phyloP scores from a whole-genome alignment of 1,140 invertebrate species.

The Asbolus verrucosus region DNA sequence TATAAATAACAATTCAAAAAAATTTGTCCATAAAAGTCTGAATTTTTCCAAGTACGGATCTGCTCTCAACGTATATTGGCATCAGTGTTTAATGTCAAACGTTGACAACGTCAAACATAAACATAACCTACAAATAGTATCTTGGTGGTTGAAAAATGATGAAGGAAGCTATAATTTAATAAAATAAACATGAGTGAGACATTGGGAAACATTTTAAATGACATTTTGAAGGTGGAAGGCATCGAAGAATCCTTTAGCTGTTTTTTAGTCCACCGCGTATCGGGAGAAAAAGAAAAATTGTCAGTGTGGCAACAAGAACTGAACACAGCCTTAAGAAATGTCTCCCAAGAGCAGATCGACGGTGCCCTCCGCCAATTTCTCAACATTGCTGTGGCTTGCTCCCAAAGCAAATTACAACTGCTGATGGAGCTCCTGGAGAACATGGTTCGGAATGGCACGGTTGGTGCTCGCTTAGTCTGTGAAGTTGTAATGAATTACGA shows the following conservation, averaged over 20 bases:
- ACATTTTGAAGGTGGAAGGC: conserved; percentile 81
- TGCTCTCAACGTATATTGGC: too few species aligned
- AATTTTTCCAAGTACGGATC: too few species aligned
- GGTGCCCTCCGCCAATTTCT: conserved; percentile 78
- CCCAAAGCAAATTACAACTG: conserved; percentile 77
- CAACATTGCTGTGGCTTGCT: conserved; percentile 75
- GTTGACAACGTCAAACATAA: conserved; percentile 7
- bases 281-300: conserved; percentile 75
- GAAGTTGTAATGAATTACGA: conserved; percentile 86
- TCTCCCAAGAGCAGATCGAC: conserved; percentile 78
- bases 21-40: too few species aligned
- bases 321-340: conserved; percentile 66
- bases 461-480: conserved; percentile 82
- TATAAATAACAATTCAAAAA: too few species aligned
- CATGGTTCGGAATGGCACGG: conserved; percentile 75
- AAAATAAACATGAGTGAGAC: conserved; percentile 51
- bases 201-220: conserved; percentile 72
- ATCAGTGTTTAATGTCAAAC: neutral
- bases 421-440: conserved; percentile 79
- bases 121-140: conserved; percentile 4
- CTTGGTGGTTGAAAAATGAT: conserved; percentile 4
- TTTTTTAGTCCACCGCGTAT: conserved; percentile 80
- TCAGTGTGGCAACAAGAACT: conserved; percentile 74
- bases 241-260: conserved; percentile 90
- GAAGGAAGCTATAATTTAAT: neutral